These are phyloP conservation scores for Trichopria drosophilae DNA, from an alignment of 2,888 invertebrate genomes.

Conservation along the genomic window DNA sequence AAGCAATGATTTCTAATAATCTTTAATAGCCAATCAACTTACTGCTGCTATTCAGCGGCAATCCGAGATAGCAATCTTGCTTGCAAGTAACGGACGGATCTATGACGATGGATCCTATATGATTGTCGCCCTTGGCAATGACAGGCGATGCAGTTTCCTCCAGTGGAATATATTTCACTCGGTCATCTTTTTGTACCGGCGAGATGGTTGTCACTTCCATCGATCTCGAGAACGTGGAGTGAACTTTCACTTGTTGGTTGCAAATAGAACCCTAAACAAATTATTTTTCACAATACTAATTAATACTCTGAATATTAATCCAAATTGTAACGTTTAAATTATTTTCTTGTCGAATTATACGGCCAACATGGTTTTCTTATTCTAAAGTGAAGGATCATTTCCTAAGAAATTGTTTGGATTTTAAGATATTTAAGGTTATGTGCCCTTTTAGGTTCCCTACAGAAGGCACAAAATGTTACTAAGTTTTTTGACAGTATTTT, in stretches of 20 bases:
- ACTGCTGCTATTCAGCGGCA: conserved; percentile 70
- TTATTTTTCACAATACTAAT: background rate
- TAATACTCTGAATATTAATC: too few species aligned
- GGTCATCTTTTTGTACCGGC: conserved; percentile 60
- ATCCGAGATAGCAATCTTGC: conserved; percentile 76
- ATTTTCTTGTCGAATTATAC: too few species aligned
- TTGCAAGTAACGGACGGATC: conserved; percentile 74
- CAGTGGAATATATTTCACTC: conserved; percentile 54
- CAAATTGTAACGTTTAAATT: too few species aligned
- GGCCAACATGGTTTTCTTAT: background rate
- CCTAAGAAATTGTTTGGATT: too few species aligned
- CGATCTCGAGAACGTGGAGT: conserved; percentile 77
- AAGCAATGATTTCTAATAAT: background rate
- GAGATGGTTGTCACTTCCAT: conserved; percentile 75
- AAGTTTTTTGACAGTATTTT: too few species aligned
- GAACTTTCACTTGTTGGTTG: conserved; percentile 74
- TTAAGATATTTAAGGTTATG: too few species aligned
- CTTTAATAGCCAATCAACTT: conserved; percentile 38
- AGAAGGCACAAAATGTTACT: too few species aligned
- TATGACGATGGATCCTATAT: conserved; percentile 66
- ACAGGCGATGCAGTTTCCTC: conserved; percentile 49
- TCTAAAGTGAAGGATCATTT: background rate
- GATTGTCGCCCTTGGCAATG: conserved; percentile 56
- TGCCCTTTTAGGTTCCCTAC: too few species aligned
- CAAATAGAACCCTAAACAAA: conserved; percentile 74